phyloP scores from a whole-genome alignment of 2,888 invertebrate genomes.

The Rhimphoctona megacephalus region DNA sequence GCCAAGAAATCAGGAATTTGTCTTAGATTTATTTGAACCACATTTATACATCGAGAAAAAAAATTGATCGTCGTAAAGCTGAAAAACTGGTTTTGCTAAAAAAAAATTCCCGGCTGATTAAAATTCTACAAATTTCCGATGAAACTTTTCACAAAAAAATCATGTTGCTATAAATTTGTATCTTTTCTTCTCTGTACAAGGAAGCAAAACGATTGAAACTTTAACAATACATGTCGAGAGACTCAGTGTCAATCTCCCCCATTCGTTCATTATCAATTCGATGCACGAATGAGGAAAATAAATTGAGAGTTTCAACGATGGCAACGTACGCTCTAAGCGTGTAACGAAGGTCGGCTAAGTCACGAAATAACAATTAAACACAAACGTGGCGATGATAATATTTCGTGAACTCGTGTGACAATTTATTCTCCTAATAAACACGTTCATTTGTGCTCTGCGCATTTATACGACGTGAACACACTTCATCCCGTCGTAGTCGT shows the following conservation, averaged over 20 bases:
- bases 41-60: not conserved
- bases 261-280: constrained; percentile 44
- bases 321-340: constrained; percentile 9
- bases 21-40: not conserved
- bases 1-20: not conserved
- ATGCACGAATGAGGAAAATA: constrained; percentile 50
- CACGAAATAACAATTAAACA: constrained; percentile 1
- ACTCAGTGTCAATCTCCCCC: constrained; percentile 17
- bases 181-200: not conserved
- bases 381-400: not conserved
- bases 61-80: not conserved
- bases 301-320: constrained; percentile 31
- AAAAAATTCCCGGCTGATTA: not conserved
- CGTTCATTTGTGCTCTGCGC: not conserved
- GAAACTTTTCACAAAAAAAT: not conserved
- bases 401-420: constrained; percentile 14
- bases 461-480: constrained; percentile 19
- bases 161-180: not conserved
- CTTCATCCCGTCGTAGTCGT: constrained; percentile 22
- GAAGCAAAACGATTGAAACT: not conserved
- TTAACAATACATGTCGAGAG: not conserved
- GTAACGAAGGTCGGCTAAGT: constrained; percentile 39
- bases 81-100: not conserved
- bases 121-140: not conserved
- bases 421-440: constrained; percentile 18